Evolutionary conservation across 2,797 vertebrate species (phyloP), one percentile per base, ranked within the genome.

Genomic region (Mastacembelus armatus): DNA sequence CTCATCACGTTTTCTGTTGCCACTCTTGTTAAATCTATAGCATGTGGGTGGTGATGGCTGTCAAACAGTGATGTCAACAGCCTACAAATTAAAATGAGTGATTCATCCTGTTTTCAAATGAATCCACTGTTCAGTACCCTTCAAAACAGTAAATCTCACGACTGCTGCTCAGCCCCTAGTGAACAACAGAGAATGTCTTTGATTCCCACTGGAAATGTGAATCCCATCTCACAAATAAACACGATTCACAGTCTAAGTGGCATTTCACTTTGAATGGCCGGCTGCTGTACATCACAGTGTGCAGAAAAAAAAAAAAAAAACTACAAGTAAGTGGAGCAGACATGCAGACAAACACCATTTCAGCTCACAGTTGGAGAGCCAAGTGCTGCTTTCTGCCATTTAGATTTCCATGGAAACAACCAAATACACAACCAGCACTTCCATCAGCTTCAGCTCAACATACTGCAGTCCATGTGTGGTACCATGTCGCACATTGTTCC

Each of bases 381-480:
- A 87, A 86, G 80, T 44, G 43, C 76, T 85, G 83, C 84, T 84
- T 91, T 78, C 86, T 88, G 86, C 81, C 89, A 87, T 90, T 89
- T 84, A 67, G 66, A 84, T 94, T 85, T 52, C 92, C 90, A 94
- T 92, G 87, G 92, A 89, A 93, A 94, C 93, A 88, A 72, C 75
- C 73, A 81, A 83, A 84, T 87, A 92, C 85, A 92, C 85, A 87
- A 70, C 39, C 66, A 86, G 84, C 75, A 42, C 79, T 82, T 82
- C 77, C 84, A 77, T 86, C 84, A 1, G 75, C 59, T 64, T 70
- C 55, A 40, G 36, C 66, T 70, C 65, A 21, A 59, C 78, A 70
- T 49, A 62, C 73, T 83, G 72, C 77, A 78, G 65, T 66, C 65
- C 62, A 71, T 70, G 65, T 71, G 63, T 66, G 76, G 83, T 62